Base-by-base conservation (phyloP, 1,140 invertebrate species). In the Phymorhynchus buccinoides region DNA sequence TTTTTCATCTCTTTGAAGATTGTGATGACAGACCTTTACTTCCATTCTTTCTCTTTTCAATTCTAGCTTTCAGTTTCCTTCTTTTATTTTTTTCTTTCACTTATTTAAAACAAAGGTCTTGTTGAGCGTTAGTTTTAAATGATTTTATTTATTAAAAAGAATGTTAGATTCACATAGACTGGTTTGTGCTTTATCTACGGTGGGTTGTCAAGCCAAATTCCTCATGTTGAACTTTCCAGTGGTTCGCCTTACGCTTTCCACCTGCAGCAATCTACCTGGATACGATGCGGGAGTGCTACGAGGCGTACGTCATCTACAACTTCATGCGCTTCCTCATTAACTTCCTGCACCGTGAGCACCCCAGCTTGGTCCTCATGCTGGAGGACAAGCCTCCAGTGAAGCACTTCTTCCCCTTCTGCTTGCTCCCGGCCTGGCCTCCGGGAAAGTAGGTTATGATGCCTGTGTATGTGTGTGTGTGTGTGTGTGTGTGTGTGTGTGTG, bases 251-350 rank as follows among this genome's bases (percentile, higher is more conserved):
- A n/a, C 88, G 91, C 52, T 95, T 96, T 94, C 97, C 97, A 32
- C 94, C 96, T 88, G 95, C 96, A 87, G 97, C 97, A 32, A 97
- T 99, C 85, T 99, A 98, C 91, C 95, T 98, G 90, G 97, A 99
- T 91, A 97, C 97, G 88, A 92, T 97, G 41, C 94, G 98, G 93
- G 98, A 99, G 94, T 99, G 97, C 92, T 99, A 99, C 92, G 98
- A 99, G 94, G 95, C 95, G 12, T 99, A 98, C 95, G 98, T 98
- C 0, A 99, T 99, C 90, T 99, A 99, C 91, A 99, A 98, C 94
- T 99, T 99, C 91, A 98, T 99, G 97, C 97, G 96, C 91, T 99
- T 97, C 93, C 94, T 99, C 73, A 93, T 99, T 78, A 97, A 97
- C 90, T 99, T 97, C 93, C 94, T 99, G 68, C 96, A 97, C 66